Percentiles rank a stretch among this genome's conserved stretches.
phyloP scores from a whole-genome alignment of 92 coral and sea anemone genomes.

The Zoanthus gigantus region DNA sequence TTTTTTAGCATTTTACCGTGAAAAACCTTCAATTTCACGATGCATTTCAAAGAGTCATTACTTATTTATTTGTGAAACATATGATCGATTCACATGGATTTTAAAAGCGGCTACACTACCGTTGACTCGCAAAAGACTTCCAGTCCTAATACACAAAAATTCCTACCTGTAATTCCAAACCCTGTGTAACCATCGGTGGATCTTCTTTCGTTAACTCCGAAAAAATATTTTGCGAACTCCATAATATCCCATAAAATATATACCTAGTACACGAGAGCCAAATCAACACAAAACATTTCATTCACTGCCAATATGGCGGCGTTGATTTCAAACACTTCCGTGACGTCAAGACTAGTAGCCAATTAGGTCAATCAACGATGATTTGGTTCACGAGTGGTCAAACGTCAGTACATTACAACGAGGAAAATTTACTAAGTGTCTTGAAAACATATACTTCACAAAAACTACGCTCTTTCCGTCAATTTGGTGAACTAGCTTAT shows the following conservation, averaged over 20 bases:
- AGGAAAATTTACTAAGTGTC: no score
- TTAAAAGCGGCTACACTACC: constrained; percentile 26
- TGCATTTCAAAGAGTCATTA: constrained; percentile 38
- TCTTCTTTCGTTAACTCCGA: constrained; percentile 76
- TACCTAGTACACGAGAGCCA: constrained; percentile 38
- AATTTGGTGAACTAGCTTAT: no score
- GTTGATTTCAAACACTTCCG: constrained; percentile 45
- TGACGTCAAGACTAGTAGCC: constrained; percentile 84
- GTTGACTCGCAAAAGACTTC: not conserved
- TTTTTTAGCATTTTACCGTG: not conserved
- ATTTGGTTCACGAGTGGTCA: not conserved
- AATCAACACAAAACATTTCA: constrained; percentile 28
- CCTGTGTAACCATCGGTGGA: constrained; percentile 82
- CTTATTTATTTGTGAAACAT: constrained; percentile 39
- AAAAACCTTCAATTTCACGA: constrained; percentile 2
- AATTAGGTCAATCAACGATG: constrained; percentile 57
- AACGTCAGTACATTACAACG: no score
- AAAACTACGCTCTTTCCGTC: no score
- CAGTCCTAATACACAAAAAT: not conserved
- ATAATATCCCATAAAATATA: constrained; percentile 54
- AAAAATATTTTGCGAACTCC: constrained; percentile 86
- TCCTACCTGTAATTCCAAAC: constrained; percentile 79
- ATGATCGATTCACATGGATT: constrained; percentile 43
- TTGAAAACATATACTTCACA: no score
- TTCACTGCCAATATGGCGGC: constrained; percentile 79